Conservation (phyloP, 30 jellyfish, hydroid and myxozoan genomes). For the Aurelia sp. region DNA sequence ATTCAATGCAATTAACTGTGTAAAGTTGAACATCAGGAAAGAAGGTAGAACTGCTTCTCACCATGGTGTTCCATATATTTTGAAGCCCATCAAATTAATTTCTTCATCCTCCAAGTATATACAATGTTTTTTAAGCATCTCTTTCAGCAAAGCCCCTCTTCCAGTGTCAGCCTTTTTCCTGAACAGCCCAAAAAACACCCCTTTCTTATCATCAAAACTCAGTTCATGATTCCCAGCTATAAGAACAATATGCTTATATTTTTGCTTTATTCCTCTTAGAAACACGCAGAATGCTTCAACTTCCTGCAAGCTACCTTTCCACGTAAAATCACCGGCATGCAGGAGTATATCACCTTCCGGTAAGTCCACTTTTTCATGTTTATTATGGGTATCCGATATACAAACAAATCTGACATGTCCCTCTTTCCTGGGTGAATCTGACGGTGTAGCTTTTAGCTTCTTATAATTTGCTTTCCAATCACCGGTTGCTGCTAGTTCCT, state of each 20-base stretch:
- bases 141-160: constrained; percentile 42
- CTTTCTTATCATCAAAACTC: constrained; percentile 69
- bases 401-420: constrained; percentile 86
- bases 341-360: constrained; percentile 92
- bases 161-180: constrained; percentile 39
- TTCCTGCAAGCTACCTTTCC: constrained; percentile 72
- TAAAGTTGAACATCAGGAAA: too few species aligned
- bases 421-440: constrained; percentile 27
- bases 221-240: constrained; percentile 98
- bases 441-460: background rate
- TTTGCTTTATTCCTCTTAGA: constrained; percentile 28
- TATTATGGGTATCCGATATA: constrained; percentile 96
- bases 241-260: constrained; percentile 79
- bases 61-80: constrained; percentile 97
- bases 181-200: constrained; percentile 44
- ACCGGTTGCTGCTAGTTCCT: constrained; percentile 35
- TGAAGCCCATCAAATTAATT: constrained; percentile 65
- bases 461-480: constrained; percentile 47
- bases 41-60: background rate
- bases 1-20: too few species aligned
- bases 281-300: constrained; percentile 66
- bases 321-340: constrained; percentile 94
- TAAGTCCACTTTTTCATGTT: constrained; percentile 31
- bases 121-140: constrained; percentile 71
- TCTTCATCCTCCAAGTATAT: constrained; percentile 78